Conservation (phyloP, 1,140 invertebrate genomes). For the Cydia fagiglandana region DNA sequence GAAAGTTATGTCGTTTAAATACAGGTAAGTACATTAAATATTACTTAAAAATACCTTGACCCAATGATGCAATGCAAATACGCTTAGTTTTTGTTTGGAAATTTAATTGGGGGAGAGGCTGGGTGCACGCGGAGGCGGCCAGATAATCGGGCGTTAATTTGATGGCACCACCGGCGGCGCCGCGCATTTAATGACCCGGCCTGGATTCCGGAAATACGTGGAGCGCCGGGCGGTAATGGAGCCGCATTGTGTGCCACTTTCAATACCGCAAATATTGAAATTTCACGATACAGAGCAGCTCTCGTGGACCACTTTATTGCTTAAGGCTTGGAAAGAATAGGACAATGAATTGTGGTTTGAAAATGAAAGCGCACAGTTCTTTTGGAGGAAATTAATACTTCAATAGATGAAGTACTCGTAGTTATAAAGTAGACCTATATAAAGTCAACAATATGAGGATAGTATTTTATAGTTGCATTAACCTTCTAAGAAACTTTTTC, state of each 20-base stretch:
- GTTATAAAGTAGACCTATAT: too few relatives aligned
- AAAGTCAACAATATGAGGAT: too few relatives aligned
- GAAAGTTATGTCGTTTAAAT: background rate
- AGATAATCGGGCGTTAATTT: conserved; percentile 68
- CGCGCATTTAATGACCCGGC: conserved; percentile 67
- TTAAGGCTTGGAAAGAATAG: conserved; percentile 21
- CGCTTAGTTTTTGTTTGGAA: conserved; percentile 25
- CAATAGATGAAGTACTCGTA: too few relatives aligned
- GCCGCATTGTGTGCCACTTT: conserved; percentile 68
- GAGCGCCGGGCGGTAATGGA: conserved; percentile 64
- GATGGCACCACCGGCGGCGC: conserved; percentile 42
- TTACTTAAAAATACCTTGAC: background rate
- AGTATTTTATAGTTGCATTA: too few relatives aligned
- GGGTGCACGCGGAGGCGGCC: conserved; percentile 36
- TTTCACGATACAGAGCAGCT: conserved; percentile 55
- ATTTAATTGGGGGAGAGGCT: conserved; percentile 37
- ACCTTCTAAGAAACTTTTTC: too few relatives aligned
- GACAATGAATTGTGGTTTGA: background rate
- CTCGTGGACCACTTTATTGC: conserved; percentile 48
- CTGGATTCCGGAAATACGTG: conserved; percentile 72
- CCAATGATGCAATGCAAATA: background rate
- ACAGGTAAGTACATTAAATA: background rate
- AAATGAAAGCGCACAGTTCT: background rate
- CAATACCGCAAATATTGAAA: conserved; percentile 69
- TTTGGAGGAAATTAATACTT: background rate